Base-by-base conservation (phyloP, 2,113 vertebrate genomes). In the Oncorhynchus nerka region DNA sequence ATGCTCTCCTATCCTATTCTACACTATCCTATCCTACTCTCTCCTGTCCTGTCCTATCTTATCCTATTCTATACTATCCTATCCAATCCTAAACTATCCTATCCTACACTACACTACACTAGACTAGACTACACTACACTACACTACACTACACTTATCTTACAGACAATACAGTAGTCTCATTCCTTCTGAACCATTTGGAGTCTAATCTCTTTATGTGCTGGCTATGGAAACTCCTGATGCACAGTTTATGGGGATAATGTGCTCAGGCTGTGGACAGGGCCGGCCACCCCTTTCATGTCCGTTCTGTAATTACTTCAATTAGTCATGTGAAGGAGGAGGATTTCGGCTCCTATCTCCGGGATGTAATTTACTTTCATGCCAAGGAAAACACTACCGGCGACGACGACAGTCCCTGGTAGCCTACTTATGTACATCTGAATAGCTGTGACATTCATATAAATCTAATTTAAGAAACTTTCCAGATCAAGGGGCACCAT, bases 221-320 rank as follows among this genome's bases (percentile, higher is more conserved):
- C 30, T 32, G 26, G 66, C 26, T 59, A 28, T 66, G 57, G 34
- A 71, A 51, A 55, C 20, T 65, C 19, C 26, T 67, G 61, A 72
- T 32, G 6, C 7, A 51, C 70, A 82, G 78, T 59, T 83, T 34
- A 77, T 75, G 49, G 48, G 48, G 28, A 74, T 78, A 77, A 70
- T 76, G 70, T n/a, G 55, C 5, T 73, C 22, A 22, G 15, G 77
- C 75, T 74, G 73, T 67, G 74, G 68, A 73, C 81, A 77, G 79
- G 79, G 76, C 78, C 78, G 75, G 66, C 75, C 72, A 75, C 39
- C 59, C 61, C 80, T 89, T 86, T 89, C 83, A 86, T 82, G 69
- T 83, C 76, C 67, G 26, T 66, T 82, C 81, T 88, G 85, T 82
- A 83, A 76, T 80, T 86, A 88, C 73, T 77, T 78, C 74, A 85